Base-by-base conservation (phyloP, 2,888 invertebrate species). In the Criorhina ranunculi region DNA sequence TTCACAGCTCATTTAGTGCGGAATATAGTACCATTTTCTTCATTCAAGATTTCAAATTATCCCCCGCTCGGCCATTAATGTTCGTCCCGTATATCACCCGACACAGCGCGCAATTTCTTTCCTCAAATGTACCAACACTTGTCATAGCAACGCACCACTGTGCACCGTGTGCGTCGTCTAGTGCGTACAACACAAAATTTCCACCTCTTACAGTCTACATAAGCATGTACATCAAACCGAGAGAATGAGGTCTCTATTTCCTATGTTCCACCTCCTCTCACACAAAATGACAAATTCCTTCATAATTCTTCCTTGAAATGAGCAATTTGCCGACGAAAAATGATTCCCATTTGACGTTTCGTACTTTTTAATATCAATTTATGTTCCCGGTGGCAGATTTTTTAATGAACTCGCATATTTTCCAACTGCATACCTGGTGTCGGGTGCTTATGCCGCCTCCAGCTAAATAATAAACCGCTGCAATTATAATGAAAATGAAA, bases 301-400 rank as follows among this genome's bases (percentile, higher is more conserved):
- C 85, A 85, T 85, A 85, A 85, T 85, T 85, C 80, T 85, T 80
- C 76, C 70, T 66, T 55, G 85, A 76, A 80, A 85, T 80, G 76
- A 85, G 85, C 85, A 85, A 85, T 85, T 85, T 85, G 85, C 75
- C 69, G 70, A 70, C 85, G 75, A 80, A 80, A 85, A 85, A 85
- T 85, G 85, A 85, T 85, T 85, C 85, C 85, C 80, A 85, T 85
- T 85, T 85, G 85, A 85, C 85, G 85, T 76, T 76, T 75, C 80
- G 75, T 80, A 85, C 85, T 85, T 85, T 85, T 85, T 80, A 85
- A 85, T 76, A 55, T 80, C 85, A 80, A 85, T 85, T 85, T 85
- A 85, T 85, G 85, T 80, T 85, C 70, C 80, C 85, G 75, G 70
- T 76, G 75, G 79, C 85, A 80, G 85, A 85, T 85, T 85, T 85